Base-by-base conservation (phyloP, 2,113 vertebrate species). In the Mastomys coucha region DNA sequence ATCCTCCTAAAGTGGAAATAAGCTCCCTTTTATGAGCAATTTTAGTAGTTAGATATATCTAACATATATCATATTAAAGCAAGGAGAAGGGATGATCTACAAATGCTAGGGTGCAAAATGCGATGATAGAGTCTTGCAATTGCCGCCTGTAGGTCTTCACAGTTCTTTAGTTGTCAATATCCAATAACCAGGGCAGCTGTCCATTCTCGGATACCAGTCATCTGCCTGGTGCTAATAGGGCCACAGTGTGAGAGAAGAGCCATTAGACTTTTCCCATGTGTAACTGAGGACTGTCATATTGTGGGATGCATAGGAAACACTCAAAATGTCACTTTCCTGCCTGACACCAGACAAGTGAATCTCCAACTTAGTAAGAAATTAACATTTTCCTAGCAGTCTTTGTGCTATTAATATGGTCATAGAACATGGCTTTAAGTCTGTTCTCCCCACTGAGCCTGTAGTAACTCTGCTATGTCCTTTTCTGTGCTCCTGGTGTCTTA, bases 1-100 rank as follows among this genome's bases (percentile, higher is more conserved):
- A 26, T 89, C 77, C n/a, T 90, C 85, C 92, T 31, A 81, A 96
- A 90, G 42, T 1, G 28, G 56, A 96, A 86, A 91, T 36, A 88
- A 33, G 63, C 22, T 85, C 75, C 51, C 56, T 78, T 84, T 93
- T 72, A 51, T 72, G 31, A 81, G 36, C 67, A 82, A 81, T 42
- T 97, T 89, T 92, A 93, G 7, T 81, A 58, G 78, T 85, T 81
- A 75, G 49, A 73, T 36, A 75, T 28, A 28, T 69, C 63, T 84
- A 84, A 63, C n/a, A 42, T n/a, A 58, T n/a, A 39, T 86, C 73
- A 94, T 85, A 91, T 51, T 91, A 89, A 2, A 81, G 51, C 20
- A 90, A 72, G 24, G 63, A 69, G 33, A 60, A 76, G 12, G 26
- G 17, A 91, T 39, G 0, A 3, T 82, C 82, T 81, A 73, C 28